Base-by-base conservation (phyloP, 2,888 invertebrate genomes). In the Melitaea athalia region DNA sequence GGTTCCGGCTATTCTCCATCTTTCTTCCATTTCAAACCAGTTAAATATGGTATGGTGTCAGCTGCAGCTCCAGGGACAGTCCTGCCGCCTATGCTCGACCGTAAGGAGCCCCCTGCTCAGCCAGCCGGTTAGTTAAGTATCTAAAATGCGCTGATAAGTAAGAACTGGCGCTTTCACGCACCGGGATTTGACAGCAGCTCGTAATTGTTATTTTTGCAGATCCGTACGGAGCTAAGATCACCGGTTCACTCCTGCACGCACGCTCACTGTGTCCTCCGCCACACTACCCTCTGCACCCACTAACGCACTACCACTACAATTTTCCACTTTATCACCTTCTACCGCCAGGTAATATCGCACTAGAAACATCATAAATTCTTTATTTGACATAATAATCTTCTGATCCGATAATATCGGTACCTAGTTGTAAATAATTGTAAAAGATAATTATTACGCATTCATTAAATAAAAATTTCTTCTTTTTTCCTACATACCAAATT, bases 1-100 rank as follows among this genome's bases (percentile, higher is more conserved):
- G 96, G 96, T 65, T 97, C 97, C 60, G 96, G 97, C 69, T 97
- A 97, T 87, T 97, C 97, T 68, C 98, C 98, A 7, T 97, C 97
- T 14, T 98, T 98, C 91, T 97, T 98, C 87, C 98, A 98, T 93
- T 97, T 98, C 90, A 98, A 98, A 87, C 98, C 98, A 57, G 95
- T 96, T 74, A 96, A 97, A 84, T 96, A 96, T 82, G 95, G 95
- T 74, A 94, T 95, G 81, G 95, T 95, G 88, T 89, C 94, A 79
- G 94, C 93, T 67, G 85, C 85, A 74, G 87, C 85, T 72, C 82
- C 89, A 15, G 81, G 77, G 74, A 86, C 87, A 38, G 82, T 79
- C 81, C 92, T 87, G 80, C 89, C 81, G 77, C 88, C 84, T 79
- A 87, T 85, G 81, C 88, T 86, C 74, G 92, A 89, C 89, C 94